phyloP scores from a whole-genome alignment of 2,113 vertebrate genomes.

The Empidonax traillii region DNA sequence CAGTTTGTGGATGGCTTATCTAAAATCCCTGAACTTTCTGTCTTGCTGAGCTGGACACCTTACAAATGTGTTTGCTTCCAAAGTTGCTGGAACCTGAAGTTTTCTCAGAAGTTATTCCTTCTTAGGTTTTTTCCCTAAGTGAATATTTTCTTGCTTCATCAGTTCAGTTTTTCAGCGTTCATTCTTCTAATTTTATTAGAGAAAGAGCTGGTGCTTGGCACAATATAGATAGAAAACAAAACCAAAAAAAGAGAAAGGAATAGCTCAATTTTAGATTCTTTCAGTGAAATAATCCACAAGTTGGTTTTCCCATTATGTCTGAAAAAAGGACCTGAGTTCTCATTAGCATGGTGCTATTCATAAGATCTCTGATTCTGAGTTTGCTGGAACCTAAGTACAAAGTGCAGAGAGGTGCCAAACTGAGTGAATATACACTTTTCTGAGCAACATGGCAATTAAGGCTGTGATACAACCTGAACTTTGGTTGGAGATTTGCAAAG shows the following conservation, averaged over 20 bases:
- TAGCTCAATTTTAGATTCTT: not conserved
- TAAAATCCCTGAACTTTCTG: not conserved
- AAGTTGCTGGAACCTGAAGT: not conserved
- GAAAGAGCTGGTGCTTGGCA: not conserved
- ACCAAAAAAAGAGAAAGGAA: accelerated
- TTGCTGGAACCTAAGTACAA: not conserved
- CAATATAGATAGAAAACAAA: not conserved
- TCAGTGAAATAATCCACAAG: not conserved
- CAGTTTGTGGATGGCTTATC: not conserved
- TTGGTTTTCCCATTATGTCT: not conserved
- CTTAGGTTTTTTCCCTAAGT: not conserved
- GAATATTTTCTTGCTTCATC: not conserved
- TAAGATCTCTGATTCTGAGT: not conserved
- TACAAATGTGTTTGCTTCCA: not conserved
- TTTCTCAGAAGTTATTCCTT: not conserved
- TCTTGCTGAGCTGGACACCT: not conserved
- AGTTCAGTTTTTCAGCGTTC: not conserved
- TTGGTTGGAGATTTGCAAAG: not conserved
- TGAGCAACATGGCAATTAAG: not conserved
- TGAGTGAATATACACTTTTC: not conserved
- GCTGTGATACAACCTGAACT: not conserved
- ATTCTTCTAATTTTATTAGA: not conserved
- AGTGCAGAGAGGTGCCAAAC: not conserved
- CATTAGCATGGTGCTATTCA: not conserved
- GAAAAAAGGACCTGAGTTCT: not conserved